These are phyloP conservation scores for Pitta sordida DNA, from an alignment of 2,113 vertebrate genomes.

Conservation along the genomic window DNA sequence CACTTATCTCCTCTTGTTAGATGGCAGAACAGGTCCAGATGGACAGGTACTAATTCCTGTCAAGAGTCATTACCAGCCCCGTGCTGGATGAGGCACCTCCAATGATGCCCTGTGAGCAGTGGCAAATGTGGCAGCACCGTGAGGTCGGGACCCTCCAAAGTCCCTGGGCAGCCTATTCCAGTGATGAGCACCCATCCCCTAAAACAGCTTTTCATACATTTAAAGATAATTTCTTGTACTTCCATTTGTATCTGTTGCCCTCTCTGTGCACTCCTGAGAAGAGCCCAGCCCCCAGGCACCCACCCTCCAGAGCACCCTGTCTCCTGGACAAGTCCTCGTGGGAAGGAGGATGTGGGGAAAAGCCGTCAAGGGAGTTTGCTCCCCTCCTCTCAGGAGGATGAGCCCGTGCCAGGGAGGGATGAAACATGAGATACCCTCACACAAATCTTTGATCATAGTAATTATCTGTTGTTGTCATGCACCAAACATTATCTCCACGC, in stretches of 20 bases:
- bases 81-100: not conserved
- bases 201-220: not conserved
- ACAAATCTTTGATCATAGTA: not conserved
- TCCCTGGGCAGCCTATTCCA: not conserved
- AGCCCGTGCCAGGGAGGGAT: not conserved
- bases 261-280: not conserved
- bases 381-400: not conserved
- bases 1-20: not conserved
- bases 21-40: not conserved
- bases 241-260: rapidly evolving
- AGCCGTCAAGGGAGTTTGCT: rapidly evolving
- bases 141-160: rapidly evolving
- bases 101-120: not conserved
- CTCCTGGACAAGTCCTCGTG: not conserved
- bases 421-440: not conserved
- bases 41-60: not conserved
- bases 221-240: not conserved
- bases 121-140: rapidly evolving
- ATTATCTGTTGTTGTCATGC: not conserved
- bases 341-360: not conserved
- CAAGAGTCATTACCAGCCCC: not conserved
- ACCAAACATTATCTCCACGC: not conserved
- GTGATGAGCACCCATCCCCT: not conserved
- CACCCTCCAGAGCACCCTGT: not conserved
- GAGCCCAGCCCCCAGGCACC: not conserved